Evolutionary conservation across 2,888 invertebrate genomes (phyloP), one percentile per base, ranked within the genome.

Genomic region (Lasioglossum pauxillum): DNA sequence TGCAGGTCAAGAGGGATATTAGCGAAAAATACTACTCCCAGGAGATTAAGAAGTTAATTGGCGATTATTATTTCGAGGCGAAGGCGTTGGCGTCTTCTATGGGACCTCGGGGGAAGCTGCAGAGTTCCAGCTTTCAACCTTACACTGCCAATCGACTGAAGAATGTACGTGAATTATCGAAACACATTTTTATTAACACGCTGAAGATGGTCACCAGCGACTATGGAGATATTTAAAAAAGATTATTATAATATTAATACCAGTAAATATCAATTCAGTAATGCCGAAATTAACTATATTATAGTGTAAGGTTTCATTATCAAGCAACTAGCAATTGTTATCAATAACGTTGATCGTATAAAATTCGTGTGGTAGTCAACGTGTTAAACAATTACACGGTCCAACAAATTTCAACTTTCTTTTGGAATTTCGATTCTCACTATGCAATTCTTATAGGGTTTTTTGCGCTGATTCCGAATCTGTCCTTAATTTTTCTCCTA

Each of bases 11-110:
- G 23, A 80, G 93, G 7, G 93, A 93, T 74, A 78, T 89, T 4
- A 86, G 84, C 7, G 93, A 94, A 31, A 90, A 89, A 86, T 93
- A 88, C 78, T 94, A 93, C 69, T 87, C 91, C 0, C 90, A 92
- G 16, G 92, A 93, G 78, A 93, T 94, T 72, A 87, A 89, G 72
- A 90, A 90, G 69, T 78, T 94, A 41, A 92, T 93, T 8, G 91
- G 91, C 16, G 92, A 93, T 53, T 86, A 91, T 80, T 92, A 91
- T 80, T 85, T 85, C 71, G 80, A 78, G 10, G 44, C 86, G 46
- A 91, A 41, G 41, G n/a, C 72, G 23, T 8, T 75, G 10, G 23
- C 76, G 2, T 19, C 85, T 0, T 76, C 85, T 4, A 16, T 77
- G 2, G 89, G n/a, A 16, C 16, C 69, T 10, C 60, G 72, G 5